These are phyloP conservation scores for human DNA, from an alignment of 2,113 vertebrate species.

Conservation along the genomic window DNA sequence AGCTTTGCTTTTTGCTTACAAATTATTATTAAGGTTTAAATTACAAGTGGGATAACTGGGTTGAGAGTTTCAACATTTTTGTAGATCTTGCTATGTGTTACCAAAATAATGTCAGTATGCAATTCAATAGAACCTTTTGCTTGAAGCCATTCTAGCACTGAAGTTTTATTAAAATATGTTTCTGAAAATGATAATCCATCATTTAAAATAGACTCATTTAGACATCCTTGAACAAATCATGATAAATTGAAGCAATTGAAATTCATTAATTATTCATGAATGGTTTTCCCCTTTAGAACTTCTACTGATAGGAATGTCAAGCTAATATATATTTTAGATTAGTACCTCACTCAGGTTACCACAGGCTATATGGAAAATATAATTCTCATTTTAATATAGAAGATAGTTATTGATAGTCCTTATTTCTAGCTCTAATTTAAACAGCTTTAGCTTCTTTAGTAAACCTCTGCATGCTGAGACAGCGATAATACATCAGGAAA, in stretches of 20 bases:
- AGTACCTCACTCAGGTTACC: slow-evolving; percentile 45
- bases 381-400: slow-evolving; percentile 58
- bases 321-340: slow-evolving; percentile 53
- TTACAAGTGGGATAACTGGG: neutral
- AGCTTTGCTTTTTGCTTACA: neutral
- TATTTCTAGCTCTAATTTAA: slow-evolving; percentile 36
- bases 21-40: slow-evolving; percentile 51
- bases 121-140: slow-evolving; percentile 21
- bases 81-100: slow-evolving; percentile 36
- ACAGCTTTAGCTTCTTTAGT: slow-evolving; percentile 26
- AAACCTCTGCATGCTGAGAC: neutral
- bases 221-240: slow-evolving; percentile 69
- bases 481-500: neutral
- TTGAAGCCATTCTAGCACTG: slow-evolving; percentile 32
- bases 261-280: slow-evolving; percentile 73
- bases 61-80: slow-evolving; percentile 47
- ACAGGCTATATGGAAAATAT: slow-evolving; percentile 53
- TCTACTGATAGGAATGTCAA: slow-evolving; percentile 52
- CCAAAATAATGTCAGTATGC: slow-evolving; percentile 30
- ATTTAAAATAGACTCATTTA: slow-evolving; percentile 66
- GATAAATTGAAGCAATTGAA: slow-evolving; percentile 69
- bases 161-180: slow-evolving; percentile 69
- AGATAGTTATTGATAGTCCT: slow-evolving; percentile 50
- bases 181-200: slow-evolving; percentile 67
- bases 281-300: slow-evolving; percentile 65